Percentiles rank a stretch among this genome's conserved stretches.
phyloP scores from a whole-genome alignment of 2,888 invertebrate species.

The Epistrophella euchroma region DNA sequence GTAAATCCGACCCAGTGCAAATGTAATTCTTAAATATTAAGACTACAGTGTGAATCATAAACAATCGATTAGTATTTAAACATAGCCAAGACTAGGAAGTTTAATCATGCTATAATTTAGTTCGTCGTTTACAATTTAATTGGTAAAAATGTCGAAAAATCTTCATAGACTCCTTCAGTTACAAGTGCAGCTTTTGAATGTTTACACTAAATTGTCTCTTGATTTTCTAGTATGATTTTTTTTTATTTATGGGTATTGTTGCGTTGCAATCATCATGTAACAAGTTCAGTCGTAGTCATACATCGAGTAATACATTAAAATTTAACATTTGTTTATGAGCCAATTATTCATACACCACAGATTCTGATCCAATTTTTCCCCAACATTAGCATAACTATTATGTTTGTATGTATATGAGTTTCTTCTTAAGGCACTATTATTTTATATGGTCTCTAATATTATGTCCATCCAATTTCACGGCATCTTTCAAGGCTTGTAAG shows the following conservation, averaged over 20 bases:
- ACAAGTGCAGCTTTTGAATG: neutral
- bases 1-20: slow-evolving; percentile 4
- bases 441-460: neutral
- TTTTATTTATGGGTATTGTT: too few species aligned
- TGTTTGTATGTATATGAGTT: too few species aligned
- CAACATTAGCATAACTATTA: too few species aligned
- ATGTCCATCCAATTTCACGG: neutral
- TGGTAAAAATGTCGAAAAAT: neutral
- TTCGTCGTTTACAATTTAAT: neutral
- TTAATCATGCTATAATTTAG: neutral
- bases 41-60: neutral
- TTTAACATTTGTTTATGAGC: too few species aligned
- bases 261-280: too few species aligned
- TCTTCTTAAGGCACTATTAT: neutral
- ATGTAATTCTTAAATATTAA: neutral
- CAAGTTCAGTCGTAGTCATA: too few species aligned
- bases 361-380: too few species aligned
- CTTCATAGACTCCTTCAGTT: neutral
- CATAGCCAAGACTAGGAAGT: neutral
- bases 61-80: slow-evolving; percentile 48
- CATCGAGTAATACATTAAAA: too few species aligned
- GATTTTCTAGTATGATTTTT: neutral
- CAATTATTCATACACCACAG: too few species aligned
- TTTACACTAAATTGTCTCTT: neutral
- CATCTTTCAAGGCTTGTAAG: neutral